phyloP scores from a whole-genome alignment of 2,113 vertebrate species.

The Sphyrna mokarran region DNA sequence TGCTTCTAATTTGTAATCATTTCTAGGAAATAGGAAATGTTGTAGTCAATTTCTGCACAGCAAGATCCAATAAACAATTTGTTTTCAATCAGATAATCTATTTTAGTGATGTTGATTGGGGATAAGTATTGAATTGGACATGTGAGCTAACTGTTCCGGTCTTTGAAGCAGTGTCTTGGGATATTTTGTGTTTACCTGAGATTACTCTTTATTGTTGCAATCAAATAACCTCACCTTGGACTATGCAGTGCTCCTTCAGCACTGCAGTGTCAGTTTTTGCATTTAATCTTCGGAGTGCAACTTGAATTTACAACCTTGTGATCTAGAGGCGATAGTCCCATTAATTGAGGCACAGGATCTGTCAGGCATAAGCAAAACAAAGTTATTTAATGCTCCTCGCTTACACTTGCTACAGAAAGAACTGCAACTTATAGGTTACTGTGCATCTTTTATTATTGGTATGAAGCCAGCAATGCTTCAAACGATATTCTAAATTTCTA shows the following conservation, averaged over 20 bases:
- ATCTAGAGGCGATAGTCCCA: background rate
- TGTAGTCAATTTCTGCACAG: too few species aligned
- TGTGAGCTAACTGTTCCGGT: too few species aligned
- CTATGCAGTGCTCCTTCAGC: background rate
- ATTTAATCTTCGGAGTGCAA: background rate
- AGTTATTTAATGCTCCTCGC: background rate
- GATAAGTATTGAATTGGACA: too few species aligned
- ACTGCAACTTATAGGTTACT: background rate
- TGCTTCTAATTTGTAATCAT: too few species aligned
- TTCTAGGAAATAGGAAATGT: too few species aligned
- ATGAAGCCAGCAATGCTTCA: background rate
- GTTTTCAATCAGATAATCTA: too few species aligned
- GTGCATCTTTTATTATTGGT: background rate
- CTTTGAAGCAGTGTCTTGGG: too few species aligned
- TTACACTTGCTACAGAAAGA: background rate
- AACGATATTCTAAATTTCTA: background rate
- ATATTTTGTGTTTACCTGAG: too few species aligned
- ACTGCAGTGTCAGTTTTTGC: background rate
- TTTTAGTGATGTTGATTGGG: too few species aligned
- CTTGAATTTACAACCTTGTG: background rate
- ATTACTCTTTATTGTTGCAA: too few species aligned
- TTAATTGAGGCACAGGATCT: background rate
- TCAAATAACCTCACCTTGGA: background rate
- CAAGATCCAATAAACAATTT: too few species aligned
- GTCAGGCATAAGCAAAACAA: background rate